Evolutionary conservation across 1,140 invertebrate species (phyloP).

Genomic region (Rhyzopertha dominica): DNA sequence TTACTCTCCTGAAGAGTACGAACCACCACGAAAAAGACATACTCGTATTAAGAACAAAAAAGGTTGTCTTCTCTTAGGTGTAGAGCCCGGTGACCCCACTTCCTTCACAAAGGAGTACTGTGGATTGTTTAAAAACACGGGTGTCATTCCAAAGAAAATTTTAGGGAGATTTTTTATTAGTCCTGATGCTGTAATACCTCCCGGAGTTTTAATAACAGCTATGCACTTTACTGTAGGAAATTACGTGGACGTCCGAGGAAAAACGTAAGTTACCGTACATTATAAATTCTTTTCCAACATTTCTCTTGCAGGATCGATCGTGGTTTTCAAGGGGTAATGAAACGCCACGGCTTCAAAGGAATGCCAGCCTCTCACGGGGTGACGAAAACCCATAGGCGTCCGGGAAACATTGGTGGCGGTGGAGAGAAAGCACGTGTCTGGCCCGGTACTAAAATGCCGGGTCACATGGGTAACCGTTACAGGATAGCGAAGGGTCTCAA

Average conservation of each 20-base stretch:
- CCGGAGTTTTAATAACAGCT: conserved; percentile 85
- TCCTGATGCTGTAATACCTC: conserved; percentile 77
- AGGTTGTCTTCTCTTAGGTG: conserved; percentile 81
- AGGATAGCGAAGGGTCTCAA: conserved; percentile 66
- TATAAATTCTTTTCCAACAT: conserved; percentile 19
- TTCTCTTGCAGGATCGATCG: conserved; percentile 66
- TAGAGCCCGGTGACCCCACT: conserved; percentile 82
- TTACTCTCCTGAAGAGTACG: conserved; percentile 74
- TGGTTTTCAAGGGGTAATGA: conserved; percentile 99
- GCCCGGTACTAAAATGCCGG: conserved; percentile 95
- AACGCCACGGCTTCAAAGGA: conserved; percentile 92
- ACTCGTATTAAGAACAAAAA: conserved; percentile 44
- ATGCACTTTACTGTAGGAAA: conserved; percentile 90
- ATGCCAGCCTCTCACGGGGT: conserved; percentile 86
- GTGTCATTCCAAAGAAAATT: conserved; percentile 83
- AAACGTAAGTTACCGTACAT: conserved; percentile 69
- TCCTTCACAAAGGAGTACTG: conserved; percentile 86
- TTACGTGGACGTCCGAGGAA: conserved; percentile 82
- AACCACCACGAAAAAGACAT: conserved; percentile 50
- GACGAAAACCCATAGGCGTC: conserved; percentile 91
- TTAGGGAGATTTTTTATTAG: conserved; percentile 82
- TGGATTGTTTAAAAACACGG: conserved; percentile 77
- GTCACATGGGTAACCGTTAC: conserved; percentile 90
- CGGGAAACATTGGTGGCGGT: conserved; percentile 85
- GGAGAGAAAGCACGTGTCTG: conserved; percentile 80